Percentiles rank a stretch among this genome's conserved stretches.
These are phyloP conservation scores for Cenopis cana DNA, from an alignment of 2,888 invertebrate genomes.

Conservation along the genomic window DNA sequence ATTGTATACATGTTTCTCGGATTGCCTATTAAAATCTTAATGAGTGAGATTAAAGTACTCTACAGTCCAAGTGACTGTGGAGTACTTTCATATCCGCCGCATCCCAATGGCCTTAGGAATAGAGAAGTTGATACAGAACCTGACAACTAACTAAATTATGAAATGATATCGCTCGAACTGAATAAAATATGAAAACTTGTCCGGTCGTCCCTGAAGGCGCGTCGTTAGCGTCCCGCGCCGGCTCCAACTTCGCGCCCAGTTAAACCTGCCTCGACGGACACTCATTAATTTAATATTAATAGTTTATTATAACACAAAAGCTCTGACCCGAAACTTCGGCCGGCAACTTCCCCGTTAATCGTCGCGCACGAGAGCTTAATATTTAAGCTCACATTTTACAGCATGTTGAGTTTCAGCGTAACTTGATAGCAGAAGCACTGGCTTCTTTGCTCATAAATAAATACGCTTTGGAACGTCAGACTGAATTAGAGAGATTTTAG, in stretches of 20 bases:
- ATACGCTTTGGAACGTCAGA: conserved; percentile 26
- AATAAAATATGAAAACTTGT: conserved; percentile 18
- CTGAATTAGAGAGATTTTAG: conserved; percentile 21
- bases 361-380: conserved; percentile 38
- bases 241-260: conserved; percentile 3
- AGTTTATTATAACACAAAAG: conserved; percentile 40
- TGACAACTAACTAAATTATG: not conserved
- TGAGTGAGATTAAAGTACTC: no score
- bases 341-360: conserved; percentile 35
- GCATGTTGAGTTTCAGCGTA: conserved; percentile 31
- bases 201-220: not conserved
- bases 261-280: conserved; percentile 5
- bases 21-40: no score
- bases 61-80: no score
- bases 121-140: no score
- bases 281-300: conserved; percentile 41
- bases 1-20: no score
- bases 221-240: not conserved
- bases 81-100: no score
- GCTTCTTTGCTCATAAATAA: conserved; percentile 37
- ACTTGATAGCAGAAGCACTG: conserved; percentile 31
- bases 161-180: not conserved
- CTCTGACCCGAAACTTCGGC: conserved; percentile 39
- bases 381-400: conserved; percentile 43
- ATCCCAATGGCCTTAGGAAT: no score